A percentile compares a stretch with the other conserved stretches of the same genome.
These are phyloP conservation scores for Nemoura dubitans DNA, from an alignment of 2,888 invertebrate genomes.

Conservation along the genomic window DNA sequence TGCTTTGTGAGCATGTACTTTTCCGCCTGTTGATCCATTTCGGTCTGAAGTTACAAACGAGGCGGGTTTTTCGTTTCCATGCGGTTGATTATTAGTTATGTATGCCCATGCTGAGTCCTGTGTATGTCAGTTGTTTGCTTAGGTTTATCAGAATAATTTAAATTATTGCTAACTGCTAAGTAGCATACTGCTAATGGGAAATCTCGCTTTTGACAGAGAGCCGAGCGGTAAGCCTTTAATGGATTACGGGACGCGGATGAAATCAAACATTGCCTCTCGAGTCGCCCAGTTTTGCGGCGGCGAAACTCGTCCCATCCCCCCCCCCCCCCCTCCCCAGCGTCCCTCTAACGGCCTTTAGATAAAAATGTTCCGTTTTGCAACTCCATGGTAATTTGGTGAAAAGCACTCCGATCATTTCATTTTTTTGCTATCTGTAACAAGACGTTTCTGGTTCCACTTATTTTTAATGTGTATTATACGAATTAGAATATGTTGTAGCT, in stretches of 20 bases:
- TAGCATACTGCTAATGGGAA: background rate
- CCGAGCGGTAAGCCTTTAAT: background rate
- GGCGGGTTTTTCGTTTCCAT: too few relatives aligned
- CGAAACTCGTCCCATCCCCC: background rate
- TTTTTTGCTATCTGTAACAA: background rate
- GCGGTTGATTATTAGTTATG: too few relatives aligned
- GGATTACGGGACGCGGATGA: background rate
- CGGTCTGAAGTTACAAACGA: too few relatives aligned
- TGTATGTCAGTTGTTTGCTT: background rate
- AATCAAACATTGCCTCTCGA: background rate
- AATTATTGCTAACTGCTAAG: background rate
- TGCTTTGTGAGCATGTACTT: too few relatives aligned
- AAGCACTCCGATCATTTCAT: background rate
- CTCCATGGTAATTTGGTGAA: background rate
- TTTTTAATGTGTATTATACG: background rate
- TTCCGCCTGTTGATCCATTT: too few relatives aligned
- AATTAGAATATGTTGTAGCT: background rate
- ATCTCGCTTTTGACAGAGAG: constrained; percentile 5
- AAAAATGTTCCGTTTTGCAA: background rate
- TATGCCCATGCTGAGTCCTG: too few relatives aligned
- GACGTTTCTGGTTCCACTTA: background rate
- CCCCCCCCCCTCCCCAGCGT: too few relatives aligned
- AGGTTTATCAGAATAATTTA: constrained; percentile 3
- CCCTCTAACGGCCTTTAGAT: background rate
- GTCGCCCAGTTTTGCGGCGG: background rate